These are phyloP conservation scores for Toxostoma redivivum DNA, from an alignment of 2,113 vertebrate genomes.

Conservation along the genomic window DNA sequence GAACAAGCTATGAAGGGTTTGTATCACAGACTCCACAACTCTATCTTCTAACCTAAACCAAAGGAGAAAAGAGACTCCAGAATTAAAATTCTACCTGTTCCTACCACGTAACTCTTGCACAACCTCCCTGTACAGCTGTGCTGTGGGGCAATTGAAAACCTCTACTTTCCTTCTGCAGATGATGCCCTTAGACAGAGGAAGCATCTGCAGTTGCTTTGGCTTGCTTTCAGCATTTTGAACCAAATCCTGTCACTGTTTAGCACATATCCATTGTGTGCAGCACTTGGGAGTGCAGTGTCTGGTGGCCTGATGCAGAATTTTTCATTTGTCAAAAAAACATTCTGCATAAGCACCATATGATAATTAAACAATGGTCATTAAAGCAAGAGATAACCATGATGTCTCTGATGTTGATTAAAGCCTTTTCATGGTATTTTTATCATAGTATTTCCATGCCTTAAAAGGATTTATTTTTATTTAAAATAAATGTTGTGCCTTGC, in stretches of 20 bases:
- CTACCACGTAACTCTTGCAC: fast-evolving
- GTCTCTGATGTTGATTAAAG: not conserved
- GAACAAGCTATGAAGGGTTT: not conserved
- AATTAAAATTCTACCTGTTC: not conserved
- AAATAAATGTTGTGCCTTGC: slow-evolving; percentile 17
- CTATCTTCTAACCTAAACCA: not conserved
- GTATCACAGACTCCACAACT: not conserved
- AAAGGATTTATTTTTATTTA: slow-evolving; percentile 29
- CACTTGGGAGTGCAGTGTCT: not conserved
- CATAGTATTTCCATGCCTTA: not conserved
- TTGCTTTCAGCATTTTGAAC: not conserved
- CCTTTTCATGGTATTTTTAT: slow-evolving; percentile 15
- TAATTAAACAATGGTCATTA: slow-evolving; percentile 25
- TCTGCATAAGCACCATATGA: not conserved
- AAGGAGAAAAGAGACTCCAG: not conserved
- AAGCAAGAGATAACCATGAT: not conserved
- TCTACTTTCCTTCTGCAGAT: not conserved
- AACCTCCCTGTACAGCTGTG: not conserved
- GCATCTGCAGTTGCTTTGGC: not conserved
- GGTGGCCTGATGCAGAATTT: not conserved
- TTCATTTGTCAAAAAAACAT: not conserved
- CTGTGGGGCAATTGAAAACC: not conserved
- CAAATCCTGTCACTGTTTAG: not conserved
- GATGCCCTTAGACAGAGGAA: not conserved
- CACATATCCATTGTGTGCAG: not conserved